These are phyloP conservation scores for Campoplex capitator DNA, from an alignment of 2,888 invertebrate species.

Conservation along the genomic window DNA sequence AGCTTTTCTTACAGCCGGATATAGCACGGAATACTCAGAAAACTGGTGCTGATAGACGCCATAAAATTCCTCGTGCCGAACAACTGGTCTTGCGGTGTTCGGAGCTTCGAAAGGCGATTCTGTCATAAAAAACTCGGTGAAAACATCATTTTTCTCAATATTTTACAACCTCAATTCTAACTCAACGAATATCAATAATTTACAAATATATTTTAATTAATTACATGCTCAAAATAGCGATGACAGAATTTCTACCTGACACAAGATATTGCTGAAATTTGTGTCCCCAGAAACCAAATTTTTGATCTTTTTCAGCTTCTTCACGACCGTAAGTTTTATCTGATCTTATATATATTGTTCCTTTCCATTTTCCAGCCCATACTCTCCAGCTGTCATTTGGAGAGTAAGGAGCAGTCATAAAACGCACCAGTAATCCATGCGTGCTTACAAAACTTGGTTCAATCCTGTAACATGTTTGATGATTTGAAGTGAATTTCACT, in stretches of 20 bases:
- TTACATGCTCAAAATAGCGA: too few relatives aligned
- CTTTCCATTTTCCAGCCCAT: slow-evolving; percentile 29
- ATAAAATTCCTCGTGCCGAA: slow-evolving; percentile 89
- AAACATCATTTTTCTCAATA: background rate
- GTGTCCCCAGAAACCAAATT: slow-evolving; percentile 79
- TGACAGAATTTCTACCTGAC: slow-evolving; percentile 84
- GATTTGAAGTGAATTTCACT: background rate
- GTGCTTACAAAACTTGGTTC: slow-evolving; percentile 58
- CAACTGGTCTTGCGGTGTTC: slow-evolving; percentile 86
- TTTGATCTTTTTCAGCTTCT: slow-evolving; percentile 84
- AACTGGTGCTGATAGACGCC: slow-evolving; percentile 88
- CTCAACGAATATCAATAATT: background rate
- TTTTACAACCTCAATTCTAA: background rate
- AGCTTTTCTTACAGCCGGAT: slow-evolving; percentile 93
- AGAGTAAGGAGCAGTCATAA: background rate
- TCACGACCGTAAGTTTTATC: background rate
- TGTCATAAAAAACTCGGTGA: slow-evolving; percentile 71
- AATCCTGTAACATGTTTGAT: slow-evolving; percentile 42
- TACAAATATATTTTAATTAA: too few relatives aligned
- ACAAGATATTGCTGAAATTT: slow-evolving; percentile 76
- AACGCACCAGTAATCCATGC: background rate
- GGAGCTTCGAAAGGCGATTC: slow-evolving; percentile 85
- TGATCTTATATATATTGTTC: slow-evolving; percentile 24
- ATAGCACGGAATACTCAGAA: slow-evolving; percentile 87
- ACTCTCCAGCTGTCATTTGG: background rate